phyloP scores from a whole-genome alignment of 2,113 vertebrate species.

The Fregetta grallaria region DNA sequence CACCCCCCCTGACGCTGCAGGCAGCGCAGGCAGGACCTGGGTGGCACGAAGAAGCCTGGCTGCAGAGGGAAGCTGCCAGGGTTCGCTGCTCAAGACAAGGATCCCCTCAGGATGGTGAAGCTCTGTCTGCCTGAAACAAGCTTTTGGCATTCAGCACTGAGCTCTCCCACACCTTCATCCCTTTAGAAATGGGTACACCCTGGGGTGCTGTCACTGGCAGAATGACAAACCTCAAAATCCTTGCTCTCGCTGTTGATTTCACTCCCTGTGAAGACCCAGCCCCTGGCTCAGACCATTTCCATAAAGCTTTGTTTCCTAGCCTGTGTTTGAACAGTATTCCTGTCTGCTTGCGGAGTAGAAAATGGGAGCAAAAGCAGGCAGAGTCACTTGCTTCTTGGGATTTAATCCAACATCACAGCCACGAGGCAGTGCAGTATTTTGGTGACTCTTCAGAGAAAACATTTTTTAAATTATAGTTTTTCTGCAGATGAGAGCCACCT shows the following conservation, averaged over 20 bases:
- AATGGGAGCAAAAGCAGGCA: not conserved
- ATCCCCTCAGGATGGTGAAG: not conserved
- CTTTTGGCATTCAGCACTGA: not conserved
- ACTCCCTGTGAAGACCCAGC: not conserved
- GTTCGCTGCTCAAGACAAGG: not conserved
- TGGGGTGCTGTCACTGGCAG: not conserved
- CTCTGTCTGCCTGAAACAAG: not conserved
- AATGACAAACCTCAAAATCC: not conserved
- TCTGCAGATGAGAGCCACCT: not conserved
- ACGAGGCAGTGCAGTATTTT: not conserved
- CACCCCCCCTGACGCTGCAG: rapidly evolving
- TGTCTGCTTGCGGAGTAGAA: not conserved
- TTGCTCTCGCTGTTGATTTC: not conserved
- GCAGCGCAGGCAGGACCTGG: not conserved
- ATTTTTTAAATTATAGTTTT: not conserved
- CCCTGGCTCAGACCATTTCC: not conserved
- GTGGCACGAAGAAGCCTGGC: not conserved
- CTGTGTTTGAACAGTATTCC: not conserved
- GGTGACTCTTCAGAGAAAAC: not conserved
- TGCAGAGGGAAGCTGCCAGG: not conserved
- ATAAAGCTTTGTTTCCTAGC: not conserved
- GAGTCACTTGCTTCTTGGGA: not conserved
- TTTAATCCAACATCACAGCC: not conserved
- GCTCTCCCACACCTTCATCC: not conserved
- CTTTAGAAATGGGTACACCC: not conserved